Base-by-base conservation (phyloP, 1,140 invertebrate species). In the Pseudomyrmex dendroicus region DNA sequence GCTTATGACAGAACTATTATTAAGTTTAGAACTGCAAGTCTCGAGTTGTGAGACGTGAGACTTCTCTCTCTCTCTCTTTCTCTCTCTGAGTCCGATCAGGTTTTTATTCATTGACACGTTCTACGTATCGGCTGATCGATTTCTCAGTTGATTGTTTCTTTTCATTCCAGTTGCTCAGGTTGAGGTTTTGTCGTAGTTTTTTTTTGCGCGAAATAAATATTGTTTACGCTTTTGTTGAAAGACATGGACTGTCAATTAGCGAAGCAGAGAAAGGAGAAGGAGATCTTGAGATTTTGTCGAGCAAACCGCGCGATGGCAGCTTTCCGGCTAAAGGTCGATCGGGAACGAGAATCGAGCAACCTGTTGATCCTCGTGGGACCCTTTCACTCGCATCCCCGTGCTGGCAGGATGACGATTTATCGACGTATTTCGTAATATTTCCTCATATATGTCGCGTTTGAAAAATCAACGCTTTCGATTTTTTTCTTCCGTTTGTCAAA, bases 311-410 rank as follows among this genome's bases (percentile, higher is more conserved):
- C 35, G 83, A 86, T 59, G 70, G 52, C 74, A 64, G 74, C 84
- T 84, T 86, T 83, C 82, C 15, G 85, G 20, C 70, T 84, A 88
- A 85, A 88, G 83, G 86, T 88, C 84, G 80, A 46, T 68, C 85
- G 50, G 57, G 63, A 52, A 83, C 59, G 70, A 35, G 74, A 83
- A 85, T 74, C 59, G 77, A 78, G 64, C 87, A 89, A 89, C 87
- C 88, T 89, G 88, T 89, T 89, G 88, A 89, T 89, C 83, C 83
- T 83, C 5, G 0, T 7, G 35, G 70, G 64, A 82, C 74, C 88
- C 88, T 89, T 89, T 89, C 88, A 87, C 88, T 89, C 59, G 57
- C 46, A 78, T 67, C 73, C 13, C 57, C n/a, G 17, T 46, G 22
- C 22, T 35, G 35, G 35, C 46, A 83, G 44, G 17, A 48, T 20